Conservation (phyloP, 2,113 vertebrate genomes). For the Clupea harengus region DNA sequence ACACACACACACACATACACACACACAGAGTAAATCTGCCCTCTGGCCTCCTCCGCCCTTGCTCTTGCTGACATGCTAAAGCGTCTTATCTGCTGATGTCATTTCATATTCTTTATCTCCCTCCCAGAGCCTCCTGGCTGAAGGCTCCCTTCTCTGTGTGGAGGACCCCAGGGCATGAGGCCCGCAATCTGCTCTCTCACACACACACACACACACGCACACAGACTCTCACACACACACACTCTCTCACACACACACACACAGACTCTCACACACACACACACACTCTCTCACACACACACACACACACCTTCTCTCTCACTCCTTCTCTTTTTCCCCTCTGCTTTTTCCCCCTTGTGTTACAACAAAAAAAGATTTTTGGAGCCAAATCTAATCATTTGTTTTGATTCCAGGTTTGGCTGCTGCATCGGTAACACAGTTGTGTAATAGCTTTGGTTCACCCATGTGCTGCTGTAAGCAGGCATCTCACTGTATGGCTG, state of each 20-base stretch:
- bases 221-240: not conserved
- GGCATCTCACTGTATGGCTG: not conserved
- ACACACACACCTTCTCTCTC: not conserved
- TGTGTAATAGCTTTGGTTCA: not conserved
- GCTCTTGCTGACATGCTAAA: conserved; percentile 32
- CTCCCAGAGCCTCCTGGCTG: conserved; percentile 12
- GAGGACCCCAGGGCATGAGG: too few relatives aligned
- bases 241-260: not conserved
- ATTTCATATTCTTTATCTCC: conserved; percentile 53
- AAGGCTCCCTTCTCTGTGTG: not conserved
- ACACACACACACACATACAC: conserved; percentile 24
- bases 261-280: not conserved
- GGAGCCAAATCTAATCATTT: not conserved
- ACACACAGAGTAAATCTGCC: conserved; percentile 42
- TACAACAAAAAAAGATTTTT: not conserved
- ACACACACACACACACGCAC: not conserved
- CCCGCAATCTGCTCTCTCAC: not conserved
- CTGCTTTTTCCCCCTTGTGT: not conserved
- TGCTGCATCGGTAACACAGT: not conserved
- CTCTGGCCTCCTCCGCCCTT: conserved; percentile 47
- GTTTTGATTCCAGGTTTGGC: not conserved
- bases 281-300: not conserved
- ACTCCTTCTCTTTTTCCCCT: not conserved
- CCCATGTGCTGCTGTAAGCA: not conserved
- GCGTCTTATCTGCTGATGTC: conserved; percentile 45